phyloP scores from a whole-genome alignment of 2,113 vertebrate genomes.

The Tauraco erythrolophus region DNA sequence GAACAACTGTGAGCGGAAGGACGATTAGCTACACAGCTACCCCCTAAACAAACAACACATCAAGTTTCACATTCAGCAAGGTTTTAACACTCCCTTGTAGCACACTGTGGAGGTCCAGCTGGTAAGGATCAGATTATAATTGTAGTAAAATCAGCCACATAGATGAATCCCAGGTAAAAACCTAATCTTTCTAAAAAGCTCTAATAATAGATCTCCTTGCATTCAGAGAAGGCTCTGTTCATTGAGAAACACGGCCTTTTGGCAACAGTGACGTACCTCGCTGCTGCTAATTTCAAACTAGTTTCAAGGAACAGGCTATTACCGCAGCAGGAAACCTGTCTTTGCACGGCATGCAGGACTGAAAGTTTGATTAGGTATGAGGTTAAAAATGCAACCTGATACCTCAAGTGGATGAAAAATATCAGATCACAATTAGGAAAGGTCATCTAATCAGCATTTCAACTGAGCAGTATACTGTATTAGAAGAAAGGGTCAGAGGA shows the following conservation, averaged over 20 bases:
- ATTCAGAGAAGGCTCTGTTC: neutral
- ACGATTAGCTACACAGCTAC: neutral
- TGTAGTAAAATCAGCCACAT: neutral
- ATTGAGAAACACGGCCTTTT: neutral
- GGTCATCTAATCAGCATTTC: neutral
- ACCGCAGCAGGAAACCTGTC: neutral
- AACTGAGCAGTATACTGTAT: neutral
- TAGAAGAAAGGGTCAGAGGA: neutral
- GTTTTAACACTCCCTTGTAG: neutral
- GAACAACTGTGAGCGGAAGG: neutral
- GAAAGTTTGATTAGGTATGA: conserved; percentile 11
- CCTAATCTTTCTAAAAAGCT: neutral
- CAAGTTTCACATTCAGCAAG: neutral
- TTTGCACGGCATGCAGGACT: neutral
- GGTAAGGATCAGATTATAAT: neutral
- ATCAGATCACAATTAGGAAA: neutral
- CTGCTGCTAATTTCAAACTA: neutral
- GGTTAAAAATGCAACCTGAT: conserved; percentile 4
- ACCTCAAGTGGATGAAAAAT: neutral
- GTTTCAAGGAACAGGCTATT: neutral
- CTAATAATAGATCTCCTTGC: neutral
- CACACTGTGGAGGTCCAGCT: neutral
- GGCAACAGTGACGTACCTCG: neutral
- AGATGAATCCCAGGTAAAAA: neutral
- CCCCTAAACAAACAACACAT: neutral